Percentiles rank a stretch among this genome's conserved stretches.
phyloP scores from a whole-genome alignment of 2,888 invertebrate genomes.

The Crocallis elinguaria region DNA sequence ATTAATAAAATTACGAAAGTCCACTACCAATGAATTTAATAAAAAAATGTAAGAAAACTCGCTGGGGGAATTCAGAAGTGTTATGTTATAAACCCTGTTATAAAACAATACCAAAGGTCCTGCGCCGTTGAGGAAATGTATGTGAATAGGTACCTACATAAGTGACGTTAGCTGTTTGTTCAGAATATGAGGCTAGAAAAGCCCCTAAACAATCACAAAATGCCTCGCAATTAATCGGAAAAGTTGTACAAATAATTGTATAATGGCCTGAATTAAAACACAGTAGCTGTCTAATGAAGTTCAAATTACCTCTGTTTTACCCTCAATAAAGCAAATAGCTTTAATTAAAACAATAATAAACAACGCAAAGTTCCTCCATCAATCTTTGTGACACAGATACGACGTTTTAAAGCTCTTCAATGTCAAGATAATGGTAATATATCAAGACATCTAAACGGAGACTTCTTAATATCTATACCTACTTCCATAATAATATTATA shows the following conservation, averaged over 20 bases:
- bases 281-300: conserved; percentile 6
- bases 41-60: too few species aligned
- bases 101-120: too few species aligned
- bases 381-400: conserved; percentile 21
- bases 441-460: conserved; percentile 19
- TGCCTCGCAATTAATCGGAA: too few species aligned
- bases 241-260: background rate
- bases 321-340: conserved; percentile 5
- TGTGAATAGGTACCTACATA: too few species aligned
- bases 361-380: conserved; percentile 6
- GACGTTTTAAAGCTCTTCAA: conserved; percentile 8
- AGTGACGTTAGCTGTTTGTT: too few species aligned
- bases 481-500: too few species aligned
- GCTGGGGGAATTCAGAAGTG: too few species aligned
- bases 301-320: background rate
- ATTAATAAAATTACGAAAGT: too few species aligned
- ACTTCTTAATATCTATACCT: conserved; percentile 19
- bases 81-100: too few species aligned
- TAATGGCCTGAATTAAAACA: background rate
- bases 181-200: too few species aligned
- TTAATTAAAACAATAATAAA: conserved; percentile 16
- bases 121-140: too few species aligned
- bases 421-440: conserved; percentile 20
- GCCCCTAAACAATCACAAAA: background rate
- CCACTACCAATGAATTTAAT: too few species aligned